phyloP scores from a whole-genome alignment of 2,113 vertebrate genomes.

The Kryptolebias marmoratus region DNA sequence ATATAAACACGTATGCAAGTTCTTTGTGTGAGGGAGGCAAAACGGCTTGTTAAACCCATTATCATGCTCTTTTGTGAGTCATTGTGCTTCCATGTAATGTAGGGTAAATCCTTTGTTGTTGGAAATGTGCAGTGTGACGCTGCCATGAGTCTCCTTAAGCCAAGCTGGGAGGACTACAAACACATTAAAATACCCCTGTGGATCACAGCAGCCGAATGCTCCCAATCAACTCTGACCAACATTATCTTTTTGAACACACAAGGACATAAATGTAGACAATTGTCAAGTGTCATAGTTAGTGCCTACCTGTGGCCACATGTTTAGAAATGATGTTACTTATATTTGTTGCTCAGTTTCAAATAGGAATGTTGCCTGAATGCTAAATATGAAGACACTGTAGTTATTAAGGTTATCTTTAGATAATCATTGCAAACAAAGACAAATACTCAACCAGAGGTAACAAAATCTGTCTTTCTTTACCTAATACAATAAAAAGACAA shows the following conservation, averaged over 20 bases:
- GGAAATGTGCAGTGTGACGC: slow-evolving; percentile 42
- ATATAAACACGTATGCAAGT: neutral
- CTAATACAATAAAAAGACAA: neutral
- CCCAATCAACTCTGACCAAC: slow-evolving; percentile 18
- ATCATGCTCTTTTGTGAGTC: slow-evolving; percentile 58
- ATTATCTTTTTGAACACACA: slow-evolving; percentile 25
- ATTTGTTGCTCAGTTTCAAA: neutral
- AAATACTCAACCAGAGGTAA: neutral
- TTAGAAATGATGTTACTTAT: neutral
- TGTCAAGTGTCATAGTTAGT: neutral
- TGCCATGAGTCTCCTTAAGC: slow-evolving; percentile 43
- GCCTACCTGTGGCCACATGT: neutral
- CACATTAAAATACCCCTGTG: slow-evolving; percentile 51
- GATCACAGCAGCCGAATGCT: slow-evolving; percentile 36
- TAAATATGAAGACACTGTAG: neutral
- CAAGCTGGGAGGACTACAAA: slow-evolving; percentile 59
- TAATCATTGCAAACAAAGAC: no score
- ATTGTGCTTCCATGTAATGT: slow-evolving; percentile 50
- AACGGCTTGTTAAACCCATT: slow-evolving; percentile 60
- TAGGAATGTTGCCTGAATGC: neutral
- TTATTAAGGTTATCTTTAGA: neutral
- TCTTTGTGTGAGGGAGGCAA: slow-evolving; percentile 16
- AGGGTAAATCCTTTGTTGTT: slow-evolving; percentile 57
- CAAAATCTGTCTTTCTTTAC: neutral
- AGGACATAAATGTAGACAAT: slow-evolving; percentile 6